A percentile compares a stretch with the other conserved stretches of the same genome.
Conservation (phyloP, 2,113 vertebrate species). For the Odontophorus gujanensis region DNA sequence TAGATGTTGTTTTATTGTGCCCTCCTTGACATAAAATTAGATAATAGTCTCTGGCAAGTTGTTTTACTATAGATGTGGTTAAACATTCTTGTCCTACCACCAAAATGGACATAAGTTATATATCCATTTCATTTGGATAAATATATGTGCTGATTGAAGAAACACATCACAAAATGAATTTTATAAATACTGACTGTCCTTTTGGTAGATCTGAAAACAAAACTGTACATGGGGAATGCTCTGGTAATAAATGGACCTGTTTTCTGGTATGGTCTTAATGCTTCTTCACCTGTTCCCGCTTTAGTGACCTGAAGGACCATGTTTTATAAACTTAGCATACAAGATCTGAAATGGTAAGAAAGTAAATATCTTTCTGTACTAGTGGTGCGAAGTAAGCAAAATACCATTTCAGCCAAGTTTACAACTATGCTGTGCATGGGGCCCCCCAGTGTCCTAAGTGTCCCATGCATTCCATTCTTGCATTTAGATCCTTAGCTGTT, state of each 20-base stretch:
- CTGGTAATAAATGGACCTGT: background rate
- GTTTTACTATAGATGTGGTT: background rate
- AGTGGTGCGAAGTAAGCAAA: background rate
- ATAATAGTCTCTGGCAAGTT: background rate
- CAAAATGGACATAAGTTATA: too few species aligned
- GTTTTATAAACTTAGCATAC: background rate
- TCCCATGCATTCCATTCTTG: background rate
- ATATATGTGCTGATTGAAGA: background rate
- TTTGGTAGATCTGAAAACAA: background rate
- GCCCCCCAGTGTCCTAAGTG: fast-evolving
- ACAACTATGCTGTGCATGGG: background rate
- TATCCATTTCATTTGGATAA: background rate
- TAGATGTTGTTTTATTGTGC: background rate
- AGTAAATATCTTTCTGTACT: background rate
- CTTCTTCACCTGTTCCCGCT: background rate
- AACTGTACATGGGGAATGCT: background rate
- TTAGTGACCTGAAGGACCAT: background rate
- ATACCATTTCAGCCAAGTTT: background rate
- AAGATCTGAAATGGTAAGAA: background rate
- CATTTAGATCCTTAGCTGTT: background rate
- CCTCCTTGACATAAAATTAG: background rate
- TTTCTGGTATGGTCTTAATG: background rate
- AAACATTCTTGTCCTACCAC: too few species aligned
- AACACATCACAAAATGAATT: background rate
- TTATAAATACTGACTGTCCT: background rate